These are phyloP conservation scores for Brachystomella parvula DNA, from an alignment of 1,140 invertebrate genomes.

Conservation along the genomic window DNA sequence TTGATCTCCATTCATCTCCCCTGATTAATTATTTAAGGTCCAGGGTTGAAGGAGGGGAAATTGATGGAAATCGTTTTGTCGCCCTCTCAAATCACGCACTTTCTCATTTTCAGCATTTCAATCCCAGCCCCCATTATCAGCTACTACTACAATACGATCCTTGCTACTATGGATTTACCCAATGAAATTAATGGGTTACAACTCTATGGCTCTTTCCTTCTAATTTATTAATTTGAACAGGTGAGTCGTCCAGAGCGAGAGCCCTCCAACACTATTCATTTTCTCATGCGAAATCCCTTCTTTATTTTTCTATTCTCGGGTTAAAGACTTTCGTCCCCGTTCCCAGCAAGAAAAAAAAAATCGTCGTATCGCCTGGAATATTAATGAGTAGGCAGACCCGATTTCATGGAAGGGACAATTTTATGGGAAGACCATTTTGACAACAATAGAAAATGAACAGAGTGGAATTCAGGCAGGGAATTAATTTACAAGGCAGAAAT, in stretches of 20 bases:
- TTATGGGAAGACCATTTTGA: too few species aligned
- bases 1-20: background rate
- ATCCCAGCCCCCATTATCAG: background rate
- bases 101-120: background rate
- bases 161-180: background rate
- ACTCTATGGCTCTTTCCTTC: background rate
- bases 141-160: background rate
- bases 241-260: background rate
- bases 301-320: too few species aligned
- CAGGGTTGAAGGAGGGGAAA: conserved; percentile 7
- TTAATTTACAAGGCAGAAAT: too few species aligned
- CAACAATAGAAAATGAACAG: too few species aligned
- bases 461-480: too few species aligned
- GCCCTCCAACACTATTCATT: conserved; percentile 7
- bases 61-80: conserved; percentile 12
- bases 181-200: background rate
- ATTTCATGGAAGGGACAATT: too few species aligned
- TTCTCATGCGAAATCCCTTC: background rate
- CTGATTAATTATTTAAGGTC: conserved; percentile 3
- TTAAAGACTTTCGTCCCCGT: too few species aligned
- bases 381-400: too few species aligned
- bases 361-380: too few species aligned
- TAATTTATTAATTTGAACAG: background rate
- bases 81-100: conserved; percentile 11
- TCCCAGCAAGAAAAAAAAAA: too few species aligned